A percentile compares a stretch with the other conserved stretches of the same genome.
Conservation (phyloP, 2,797 vertebrate species). For the Coilia nasus region DNA sequence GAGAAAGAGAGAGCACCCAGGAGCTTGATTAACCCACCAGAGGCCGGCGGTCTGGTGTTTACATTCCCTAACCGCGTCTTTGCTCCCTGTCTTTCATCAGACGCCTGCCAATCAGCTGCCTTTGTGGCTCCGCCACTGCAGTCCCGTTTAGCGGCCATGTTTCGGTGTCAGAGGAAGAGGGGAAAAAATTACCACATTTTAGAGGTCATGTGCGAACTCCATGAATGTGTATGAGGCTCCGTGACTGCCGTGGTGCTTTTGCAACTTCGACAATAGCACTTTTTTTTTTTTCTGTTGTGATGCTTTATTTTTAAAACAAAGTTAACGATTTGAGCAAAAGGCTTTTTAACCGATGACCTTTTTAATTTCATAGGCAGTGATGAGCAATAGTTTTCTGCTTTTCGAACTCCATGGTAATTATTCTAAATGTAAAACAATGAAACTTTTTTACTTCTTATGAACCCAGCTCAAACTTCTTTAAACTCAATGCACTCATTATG, state of each 20-base stretch:
- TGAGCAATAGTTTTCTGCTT: neutral
- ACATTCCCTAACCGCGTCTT: neutral
- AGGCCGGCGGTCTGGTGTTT: constrained; percentile 21
- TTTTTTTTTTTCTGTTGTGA: neutral
- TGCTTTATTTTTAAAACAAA: neutral
- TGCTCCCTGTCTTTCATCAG: constrained; percentile 27
- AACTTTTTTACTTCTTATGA: neutral
- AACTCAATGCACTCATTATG: neutral
- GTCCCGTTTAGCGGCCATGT: neutral
- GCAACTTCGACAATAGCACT: neutral
- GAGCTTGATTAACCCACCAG: constrained; percentile 27
- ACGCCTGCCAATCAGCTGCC: constrained; percentile 11
- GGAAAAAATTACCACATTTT: neutral
- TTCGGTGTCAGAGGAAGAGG: neutral
- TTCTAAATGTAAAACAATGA: neutral
- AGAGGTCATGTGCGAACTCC: neutral
- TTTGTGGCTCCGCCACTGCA: neutral
- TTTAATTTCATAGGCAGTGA: neutral
- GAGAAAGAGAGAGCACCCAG: constrained; percentile 20
- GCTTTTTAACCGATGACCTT: neutral
- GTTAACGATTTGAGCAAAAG: neutral
- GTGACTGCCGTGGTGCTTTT: neutral
- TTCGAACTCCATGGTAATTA: neutral
- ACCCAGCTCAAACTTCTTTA: neutral
- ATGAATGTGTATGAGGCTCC: neutral